These are phyloP conservation scores for Falco concolor DNA, from an alignment of 2,797 vertebrate species.

Conservation along the genomic window DNA sequence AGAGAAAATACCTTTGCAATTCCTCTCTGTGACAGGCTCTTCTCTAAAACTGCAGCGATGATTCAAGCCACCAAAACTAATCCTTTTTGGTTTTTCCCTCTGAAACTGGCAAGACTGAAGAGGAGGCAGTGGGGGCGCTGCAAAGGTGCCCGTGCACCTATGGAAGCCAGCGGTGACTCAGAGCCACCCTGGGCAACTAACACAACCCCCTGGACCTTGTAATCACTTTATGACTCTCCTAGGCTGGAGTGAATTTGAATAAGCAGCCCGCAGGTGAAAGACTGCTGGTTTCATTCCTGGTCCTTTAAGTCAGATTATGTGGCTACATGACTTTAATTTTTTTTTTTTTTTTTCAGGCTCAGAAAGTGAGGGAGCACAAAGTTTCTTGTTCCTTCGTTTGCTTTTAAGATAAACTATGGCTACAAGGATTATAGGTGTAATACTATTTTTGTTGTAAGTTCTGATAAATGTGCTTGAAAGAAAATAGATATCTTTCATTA, in stretches of 20 bases:
- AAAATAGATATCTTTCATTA: slow-evolving; percentile 70
- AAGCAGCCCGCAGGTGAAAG: neutral
- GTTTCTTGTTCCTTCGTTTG: neutral
- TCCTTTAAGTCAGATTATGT: neutral
- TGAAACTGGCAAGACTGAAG: neutral
- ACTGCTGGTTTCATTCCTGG: neutral
- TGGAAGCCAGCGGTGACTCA: neutral
- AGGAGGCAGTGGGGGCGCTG: accelerated
- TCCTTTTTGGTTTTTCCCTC: neutral
- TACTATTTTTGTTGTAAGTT: slow-evolving; percentile 74
- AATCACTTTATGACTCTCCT: neutral
- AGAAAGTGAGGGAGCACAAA: neutral
- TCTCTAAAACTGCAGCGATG: neutral
- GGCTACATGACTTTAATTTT: neutral
- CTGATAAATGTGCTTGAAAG: slow-evolving; percentile 79
- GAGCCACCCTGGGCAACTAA: neutral
- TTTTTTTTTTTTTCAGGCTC: neutral
- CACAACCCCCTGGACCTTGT: neutral
- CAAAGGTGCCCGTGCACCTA: accelerated
- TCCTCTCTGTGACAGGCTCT: neutral
- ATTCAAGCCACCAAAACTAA: neutral
- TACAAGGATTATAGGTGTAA: neutral
- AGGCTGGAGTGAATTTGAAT: neutral
- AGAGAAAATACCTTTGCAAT: neutral
- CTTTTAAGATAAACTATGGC: neutral